A percentile compares a stretch with the other conserved stretches of the same genome.
Evolutionary conservation across 2,113 vertebrate genomes (phyloP).

Genomic region (western clawed frog (Xenopus tropicalis)): DNA sequence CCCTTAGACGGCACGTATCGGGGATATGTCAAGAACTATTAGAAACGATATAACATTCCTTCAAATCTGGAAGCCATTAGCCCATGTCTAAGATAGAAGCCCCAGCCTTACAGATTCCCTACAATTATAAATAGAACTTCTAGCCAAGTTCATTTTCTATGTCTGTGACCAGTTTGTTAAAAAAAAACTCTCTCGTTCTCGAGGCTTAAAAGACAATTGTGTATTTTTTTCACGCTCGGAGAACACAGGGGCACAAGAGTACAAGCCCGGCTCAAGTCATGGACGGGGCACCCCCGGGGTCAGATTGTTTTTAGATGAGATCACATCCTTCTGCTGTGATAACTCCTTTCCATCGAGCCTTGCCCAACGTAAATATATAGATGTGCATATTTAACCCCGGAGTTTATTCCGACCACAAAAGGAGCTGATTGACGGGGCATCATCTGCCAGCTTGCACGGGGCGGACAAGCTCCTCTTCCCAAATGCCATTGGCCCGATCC

Average conservation of each 20-base stretch:
- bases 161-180: constrained; percentile 56
- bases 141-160: constrained; percentile 63
- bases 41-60: background rate
- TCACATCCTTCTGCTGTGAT: constrained; percentile 84
- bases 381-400: constrained; percentile 50
- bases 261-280: constrained; percentile 80
- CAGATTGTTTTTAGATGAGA: constrained; percentile 84
- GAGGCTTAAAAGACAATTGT: constrained; percentile 51
- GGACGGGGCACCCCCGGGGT: constrained; percentile 82
- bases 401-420: constrained; percentile 46
- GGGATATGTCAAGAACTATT: no score
- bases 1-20: no score
- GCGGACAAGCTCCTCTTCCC: rapidly evolving
- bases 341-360: constrained; percentile 65
- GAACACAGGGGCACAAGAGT: constrained; percentile 64
- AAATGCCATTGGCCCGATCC: no score
- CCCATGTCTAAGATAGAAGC: constrained; percentile 52
- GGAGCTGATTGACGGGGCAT: constrained; percentile 35
- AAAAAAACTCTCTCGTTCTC: constrained; percentile 40
- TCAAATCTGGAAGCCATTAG: constrained; percentile 48
- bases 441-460: constrained; percentile 33
- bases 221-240: constrained; percentile 46
- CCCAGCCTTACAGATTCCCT: constrained; percentile 47
- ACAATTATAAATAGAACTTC: constrained; percentile 44
- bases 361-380: constrained; percentile 56